Evolutionary conservation across 2,888 invertebrate species (phyloP).

Genomic region (Drosophila histrio): DNA sequence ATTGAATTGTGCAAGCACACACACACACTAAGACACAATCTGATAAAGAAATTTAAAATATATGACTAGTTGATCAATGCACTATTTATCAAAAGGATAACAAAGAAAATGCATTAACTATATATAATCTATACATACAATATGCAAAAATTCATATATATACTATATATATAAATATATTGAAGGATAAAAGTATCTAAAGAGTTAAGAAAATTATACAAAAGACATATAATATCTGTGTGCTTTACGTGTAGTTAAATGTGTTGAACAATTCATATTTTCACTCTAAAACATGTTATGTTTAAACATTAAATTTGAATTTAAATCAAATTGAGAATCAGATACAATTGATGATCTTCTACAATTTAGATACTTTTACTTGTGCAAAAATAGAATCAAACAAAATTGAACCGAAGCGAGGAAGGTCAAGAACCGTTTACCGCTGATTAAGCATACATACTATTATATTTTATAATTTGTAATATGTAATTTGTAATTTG

Average conservation of each 20-base stretch:
- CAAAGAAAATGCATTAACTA: conserved; percentile 58
- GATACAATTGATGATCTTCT: conserved; percentile 10
- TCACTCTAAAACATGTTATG: conserved; percentile 16
- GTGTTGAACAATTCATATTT: conserved; percentile 44
- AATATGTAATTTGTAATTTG: conserved; percentile 69
- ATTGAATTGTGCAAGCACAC: conserved; percentile 47
- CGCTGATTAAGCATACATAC: conserved; percentile 38
- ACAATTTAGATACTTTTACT: conserved; percentile 50
- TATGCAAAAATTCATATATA: conserved; percentile 55
- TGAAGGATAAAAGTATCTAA: conserved; percentile 45
- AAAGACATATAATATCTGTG: conserved; percentile 42
- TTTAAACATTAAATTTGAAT: conserved; percentile 31
- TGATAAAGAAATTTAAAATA: conserved; percentile 43
- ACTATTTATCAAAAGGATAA: conserved; percentile 70
- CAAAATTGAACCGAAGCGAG: conserved; percentile 7
- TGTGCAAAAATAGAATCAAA: conserved; percentile 13
- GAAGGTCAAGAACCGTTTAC: conserved; percentile 20
- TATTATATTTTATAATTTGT: conserved; percentile 32
- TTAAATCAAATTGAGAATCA: not conserved
- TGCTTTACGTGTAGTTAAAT: conserved; percentile 58
- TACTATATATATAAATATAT: conserved; percentile 45
- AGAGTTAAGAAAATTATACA: conserved; percentile 59
- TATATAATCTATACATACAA: conserved; percentile 53
- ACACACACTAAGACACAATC: conserved; percentile 38
- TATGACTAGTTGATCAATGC: conserved; percentile 75